Evolutionary conservation across 2,888 invertebrate genomes (phyloP), one percentile per base, ranked within the genome.

Genomic region (Lymantria monacha): DNA sequence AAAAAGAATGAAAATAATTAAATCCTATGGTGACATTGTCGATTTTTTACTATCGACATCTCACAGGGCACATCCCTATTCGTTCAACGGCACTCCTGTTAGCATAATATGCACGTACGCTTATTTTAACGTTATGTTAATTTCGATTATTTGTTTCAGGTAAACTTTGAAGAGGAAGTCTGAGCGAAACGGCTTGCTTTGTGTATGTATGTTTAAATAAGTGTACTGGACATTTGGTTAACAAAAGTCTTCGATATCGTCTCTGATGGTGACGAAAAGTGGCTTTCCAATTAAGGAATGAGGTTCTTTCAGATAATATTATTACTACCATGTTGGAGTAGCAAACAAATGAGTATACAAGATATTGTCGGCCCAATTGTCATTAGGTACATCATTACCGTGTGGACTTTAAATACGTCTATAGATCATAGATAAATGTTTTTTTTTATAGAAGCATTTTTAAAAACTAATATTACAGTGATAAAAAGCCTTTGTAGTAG

Each of bases 131-230:
- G 42, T 49, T 44, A 51, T 46, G 40, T 50, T 65, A 62, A 64
- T 60, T 53, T 42, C 12, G 11, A 42, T 44, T 42, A 31, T 58
- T 65, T 65, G 66, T 66, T 65, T 36, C 66, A 65, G 65, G 65
- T 65, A 65, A 60, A 44, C 22, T 41, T 15, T 11, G 46, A 42
- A 11, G 30, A 11, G 36, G 14, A 44, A 10, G 13, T 47, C 40
- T 45, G 30, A 30, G 15, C 22, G 50, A 33, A 55, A 51, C 36
- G 30, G 33, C 53, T 13, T 13, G 14, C 22, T 33, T 30, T 48
- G 30, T 15, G 45, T 48, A 48, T 45, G 41, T 51, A 30, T 41
- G 30, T 8, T 42, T 42, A 42, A 12, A n/a, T 41, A 14, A 14
- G 8, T 14, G 9, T 14, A 14, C 3, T 41, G 41, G 13, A 1